phyloP scores from a whole-genome alignment of 2,888 invertebrate species.

The Parthenolecanium corni region DNA sequence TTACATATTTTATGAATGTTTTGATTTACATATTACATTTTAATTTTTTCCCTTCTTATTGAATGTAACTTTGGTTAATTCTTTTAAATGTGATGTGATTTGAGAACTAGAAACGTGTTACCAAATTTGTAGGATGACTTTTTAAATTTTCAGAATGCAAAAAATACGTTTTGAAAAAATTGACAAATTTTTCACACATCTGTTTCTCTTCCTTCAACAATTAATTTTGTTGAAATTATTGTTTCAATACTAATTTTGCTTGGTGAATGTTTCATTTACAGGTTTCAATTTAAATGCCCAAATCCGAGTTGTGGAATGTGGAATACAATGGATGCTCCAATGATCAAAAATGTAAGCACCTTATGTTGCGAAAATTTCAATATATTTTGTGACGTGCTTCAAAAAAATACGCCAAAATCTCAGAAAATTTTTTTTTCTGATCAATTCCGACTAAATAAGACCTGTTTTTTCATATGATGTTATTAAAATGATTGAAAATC shows the following conservation, averaged over 20 bases:
- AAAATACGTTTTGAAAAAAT: too few species aligned
- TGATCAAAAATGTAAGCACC: constrained; percentile 5
- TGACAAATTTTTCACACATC: too few species aligned
- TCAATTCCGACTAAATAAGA: background rate
- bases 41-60: too few species aligned
- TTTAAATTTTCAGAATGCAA: too few species aligned
- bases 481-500: background rate
- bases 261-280: constrained; percentile 43
- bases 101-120: too few species aligned
- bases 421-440: background rate
- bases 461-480: background rate
- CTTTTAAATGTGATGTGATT: too few species aligned
- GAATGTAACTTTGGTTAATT: too few species aligned
- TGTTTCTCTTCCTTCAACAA: too few species aligned
- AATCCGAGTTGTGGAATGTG: constrained; percentile 40
- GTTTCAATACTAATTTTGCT: background rate
- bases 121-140: background rate
- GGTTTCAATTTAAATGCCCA: constrained; percentile 52
- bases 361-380: background rate
- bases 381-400: background rate
- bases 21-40: too few species aligned
- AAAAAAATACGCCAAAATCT: background rate
- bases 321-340: constrained; percentile 41
- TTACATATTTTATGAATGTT: too few species aligned
- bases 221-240: too few species aligned